phyloP scores from a whole-genome alignment of 2,888 invertebrate genomes.

The Dynastes tityus region DNA sequence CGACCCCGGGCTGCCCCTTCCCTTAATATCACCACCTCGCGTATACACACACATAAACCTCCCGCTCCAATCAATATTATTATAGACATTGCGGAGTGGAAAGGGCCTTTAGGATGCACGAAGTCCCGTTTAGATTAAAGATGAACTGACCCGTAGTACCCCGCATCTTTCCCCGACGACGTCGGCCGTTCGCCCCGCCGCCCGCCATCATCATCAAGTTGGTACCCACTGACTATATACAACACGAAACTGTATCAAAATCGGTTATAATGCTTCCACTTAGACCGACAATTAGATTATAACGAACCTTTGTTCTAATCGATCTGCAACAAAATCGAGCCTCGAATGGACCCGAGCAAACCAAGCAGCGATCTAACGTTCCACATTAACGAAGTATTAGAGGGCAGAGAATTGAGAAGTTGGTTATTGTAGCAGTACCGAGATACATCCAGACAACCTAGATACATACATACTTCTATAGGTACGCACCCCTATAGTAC shows the following conservation, averaged over 20 bases:
- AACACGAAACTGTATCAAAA: slow-evolving; percentile 44
- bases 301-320: slow-evolving; percentile 50
- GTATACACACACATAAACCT: background rate
- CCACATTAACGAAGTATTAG: too few relatives aligned
- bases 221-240: slow-evolving; percentile 3
- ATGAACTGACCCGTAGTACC: slow-evolving; percentile 49
- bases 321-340: slow-evolving; percentile 45
- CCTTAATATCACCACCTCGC: slow-evolving; percentile 29
- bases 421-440: background rate
- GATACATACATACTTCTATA: background rate
- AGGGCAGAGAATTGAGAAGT: too few relatives aligned
- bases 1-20: background rate
- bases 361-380: background rate
- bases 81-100: slow-evolving; percentile 45
- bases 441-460: background rate
- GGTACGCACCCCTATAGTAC: too few relatives aligned
- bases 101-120: slow-evolving; percentile 51
- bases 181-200: background rate
- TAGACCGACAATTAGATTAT: slow-evolving; percentile 50
- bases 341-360: background rate
- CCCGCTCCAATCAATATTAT: slow-evolving; percentile 53
- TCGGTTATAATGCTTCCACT: slow-evolving; percentile 48
- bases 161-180: background rate
- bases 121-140: slow-evolving; percentile 54
- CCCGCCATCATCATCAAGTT: background rate